These are phyloP conservation scores for Bellardia pandia DNA, from an alignment of 2,888 invertebrate genomes.

Conservation along the genomic window DNA sequence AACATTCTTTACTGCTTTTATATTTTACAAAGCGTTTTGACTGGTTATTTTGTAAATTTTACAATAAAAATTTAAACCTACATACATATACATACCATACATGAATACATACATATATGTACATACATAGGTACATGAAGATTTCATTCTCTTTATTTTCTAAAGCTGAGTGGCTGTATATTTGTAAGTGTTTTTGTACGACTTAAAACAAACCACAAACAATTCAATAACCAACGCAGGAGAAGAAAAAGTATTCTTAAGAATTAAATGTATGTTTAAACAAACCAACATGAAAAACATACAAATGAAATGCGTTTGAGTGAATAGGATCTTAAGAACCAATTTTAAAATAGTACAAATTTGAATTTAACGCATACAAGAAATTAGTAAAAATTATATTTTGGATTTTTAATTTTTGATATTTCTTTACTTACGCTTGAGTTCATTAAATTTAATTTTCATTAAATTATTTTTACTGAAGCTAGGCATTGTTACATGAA, in stretches of 20 bases:
- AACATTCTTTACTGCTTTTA: slow-evolving; percentile 48
- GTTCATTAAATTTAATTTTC: no score
- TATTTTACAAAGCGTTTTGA: slow-evolving; percentile 65
- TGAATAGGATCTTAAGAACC: neutral
- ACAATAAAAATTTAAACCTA: slow-evolving; percentile 36
- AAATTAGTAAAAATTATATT: no score
- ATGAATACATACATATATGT: neutral
- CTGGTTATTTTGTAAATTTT: slow-evolving; percentile 67
- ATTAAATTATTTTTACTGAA: no score
- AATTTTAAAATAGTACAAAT: neutral
- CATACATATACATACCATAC: neutral
- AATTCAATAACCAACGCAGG: slow-evolving; percentile 50
- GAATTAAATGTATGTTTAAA: slow-evolving; percentile 12
- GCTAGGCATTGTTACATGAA: no score
- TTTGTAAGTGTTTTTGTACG: neutral
- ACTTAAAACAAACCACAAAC: slow-evolving; percentile 61
- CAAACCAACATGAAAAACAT: slow-evolving; percentile 1
- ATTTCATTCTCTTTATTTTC: slow-evolving; percentile 19
- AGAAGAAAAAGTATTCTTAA: slow-evolving; percentile 12
- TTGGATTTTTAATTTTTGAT: no score
- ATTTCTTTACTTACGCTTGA: no score
- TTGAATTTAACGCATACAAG: no score
- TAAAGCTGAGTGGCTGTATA: slow-evolving; percentile 8
- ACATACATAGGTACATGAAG: slow-evolving; percentile 1
- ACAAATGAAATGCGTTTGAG: neutral